Evolutionary conservation across 2,113 vertebrate species (phyloP).

Genomic region (Etheostoma spectabile): DNA sequence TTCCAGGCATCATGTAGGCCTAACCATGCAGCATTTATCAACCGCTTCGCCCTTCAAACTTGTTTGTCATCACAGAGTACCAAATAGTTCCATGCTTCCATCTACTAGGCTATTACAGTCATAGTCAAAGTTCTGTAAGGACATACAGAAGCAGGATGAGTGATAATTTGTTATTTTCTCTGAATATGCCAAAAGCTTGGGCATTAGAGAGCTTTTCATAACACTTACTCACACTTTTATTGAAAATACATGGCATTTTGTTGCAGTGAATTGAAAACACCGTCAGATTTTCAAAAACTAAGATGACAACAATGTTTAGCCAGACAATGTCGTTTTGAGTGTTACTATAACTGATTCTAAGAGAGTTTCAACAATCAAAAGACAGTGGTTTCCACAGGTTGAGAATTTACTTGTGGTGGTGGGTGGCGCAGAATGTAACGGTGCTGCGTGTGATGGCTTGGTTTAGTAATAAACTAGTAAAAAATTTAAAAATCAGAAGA

Average conservation of each 20-base stretch:
- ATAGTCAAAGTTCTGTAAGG: slow-evolving; percentile 9
- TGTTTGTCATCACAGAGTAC: slow-evolving; percentile 48
- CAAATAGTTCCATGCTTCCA: slow-evolving; percentile 29
- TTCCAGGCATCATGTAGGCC: slow-evolving; percentile 39
- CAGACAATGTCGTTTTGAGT: background rate
- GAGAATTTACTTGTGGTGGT: too few species aligned
- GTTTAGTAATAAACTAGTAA: too few species aligned
- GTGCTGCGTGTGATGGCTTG: too few species aligned
- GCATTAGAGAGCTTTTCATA: background rate
- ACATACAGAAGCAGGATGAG: background rate
- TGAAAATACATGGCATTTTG: slow-evolving; percentile 2
- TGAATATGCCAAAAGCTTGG: background rate
- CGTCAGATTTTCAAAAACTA: background rate
- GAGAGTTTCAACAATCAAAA: background rate
- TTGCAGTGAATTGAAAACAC: background rate
- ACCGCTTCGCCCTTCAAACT: slow-evolving; percentile 51
- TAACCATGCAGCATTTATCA: slow-evolving; percentile 59
- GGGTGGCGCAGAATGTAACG: too few species aligned
- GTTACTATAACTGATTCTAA: background rate
- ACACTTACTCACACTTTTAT: background rate
- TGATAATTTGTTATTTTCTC: slow-evolving; percentile 13
- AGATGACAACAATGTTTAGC: background rate
- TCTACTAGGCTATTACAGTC: slow-evolving; percentile 22
- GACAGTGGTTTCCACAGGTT: too few species aligned
- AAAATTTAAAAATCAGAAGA: too few species aligned